These are phyloP conservation scores for Archegozetes longisetosus DNA, from an alignment of 1,140 invertebrate genomes.

Conservation along the genomic window DNA sequence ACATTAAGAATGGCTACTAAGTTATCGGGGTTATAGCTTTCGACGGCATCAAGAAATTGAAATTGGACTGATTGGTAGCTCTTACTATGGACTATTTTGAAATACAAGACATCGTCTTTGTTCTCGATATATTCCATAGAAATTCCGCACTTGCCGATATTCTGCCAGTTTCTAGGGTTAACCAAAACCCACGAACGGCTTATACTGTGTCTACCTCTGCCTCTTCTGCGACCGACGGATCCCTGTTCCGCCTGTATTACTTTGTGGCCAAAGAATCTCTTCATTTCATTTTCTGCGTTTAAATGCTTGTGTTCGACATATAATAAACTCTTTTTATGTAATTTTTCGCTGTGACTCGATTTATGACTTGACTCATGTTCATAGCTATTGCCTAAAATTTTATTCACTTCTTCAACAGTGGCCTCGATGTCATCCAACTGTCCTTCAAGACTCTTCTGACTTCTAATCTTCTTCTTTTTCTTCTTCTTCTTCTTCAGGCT, in stretches of 20 bases:
- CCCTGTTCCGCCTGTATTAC: conserved; percentile 48
- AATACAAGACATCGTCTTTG: conserved; percentile 38
- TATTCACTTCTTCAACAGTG: conserved; percentile 51
- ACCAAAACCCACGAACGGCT: neutral
- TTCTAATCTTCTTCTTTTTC: conserved; percentile 41
- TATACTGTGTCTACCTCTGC: neutral
- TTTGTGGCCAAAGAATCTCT: conserved; percentile 64
- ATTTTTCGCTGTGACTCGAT: neutral
- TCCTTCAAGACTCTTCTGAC: conserved; percentile 21
- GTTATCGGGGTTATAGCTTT: conserved; percentile 60
- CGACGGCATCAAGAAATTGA: conserved; percentile 56
- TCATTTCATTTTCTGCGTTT: conserved; percentile 66
- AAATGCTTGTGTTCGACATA: conserved; percentile 52
- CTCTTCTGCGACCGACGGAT: conserved; percentile 25
- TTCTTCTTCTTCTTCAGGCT: conserved; percentile 27
- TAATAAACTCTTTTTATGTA: conserved; percentile 31
- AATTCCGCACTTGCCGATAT: neutral
- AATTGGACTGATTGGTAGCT: conserved; percentile 57
- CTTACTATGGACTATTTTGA: conserved; percentile 58
- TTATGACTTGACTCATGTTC: neutral
- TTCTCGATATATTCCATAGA: conserved; percentile 11
- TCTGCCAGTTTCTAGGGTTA: neutral
- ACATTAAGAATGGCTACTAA: conserved; percentile 54
- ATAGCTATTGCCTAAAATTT: conserved; percentile 37
- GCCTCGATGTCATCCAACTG: conserved; percentile 43